phyloP scores from a whole-genome alignment of 2,113 vertebrate genomes.

The Grus americana region DNA sequence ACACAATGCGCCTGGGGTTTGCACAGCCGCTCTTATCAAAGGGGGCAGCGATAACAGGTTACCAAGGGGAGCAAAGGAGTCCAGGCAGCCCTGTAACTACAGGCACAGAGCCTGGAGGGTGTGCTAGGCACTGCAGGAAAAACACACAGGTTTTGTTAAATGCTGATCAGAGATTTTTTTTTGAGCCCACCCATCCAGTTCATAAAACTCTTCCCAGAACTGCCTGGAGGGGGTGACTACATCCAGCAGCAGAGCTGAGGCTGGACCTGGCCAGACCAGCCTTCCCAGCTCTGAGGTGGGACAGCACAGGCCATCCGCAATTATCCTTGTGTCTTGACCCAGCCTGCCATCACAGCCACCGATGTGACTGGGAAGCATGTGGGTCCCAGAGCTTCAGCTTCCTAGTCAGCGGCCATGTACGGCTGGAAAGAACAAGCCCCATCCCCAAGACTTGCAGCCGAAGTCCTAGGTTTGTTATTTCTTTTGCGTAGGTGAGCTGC shows the following conservation, averaged over 20 bases:
- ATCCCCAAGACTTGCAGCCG: background rate
- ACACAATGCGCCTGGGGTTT: background rate
- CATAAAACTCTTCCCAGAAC: background rate
- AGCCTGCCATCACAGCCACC: background rate
- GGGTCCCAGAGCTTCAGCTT: background rate
- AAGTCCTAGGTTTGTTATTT: background rate
- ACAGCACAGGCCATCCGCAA: fast-evolving
- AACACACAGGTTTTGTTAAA: background rate
- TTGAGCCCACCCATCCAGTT: background rate
- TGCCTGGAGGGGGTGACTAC: background rate
- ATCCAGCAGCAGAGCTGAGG: background rate
- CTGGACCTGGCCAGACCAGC: background rate
- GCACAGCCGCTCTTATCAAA: background rate
- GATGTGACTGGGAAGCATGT: fast-evolving
- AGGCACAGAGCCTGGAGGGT: background rate
- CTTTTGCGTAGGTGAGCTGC: background rate
- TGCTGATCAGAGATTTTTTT: background rate
- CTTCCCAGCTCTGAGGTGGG: background rate
- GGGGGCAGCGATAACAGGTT: background rate
- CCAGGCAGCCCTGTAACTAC: background rate
- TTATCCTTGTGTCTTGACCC: background rate
- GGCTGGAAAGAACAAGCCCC: background rate
- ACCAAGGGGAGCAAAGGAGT: background rate
- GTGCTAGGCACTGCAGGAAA: background rate
- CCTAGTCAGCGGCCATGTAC: background rate